phyloP scores from a whole-genome alignment of 2,888 invertebrate species.

The Yponomeuta cagnagella region DNA sequence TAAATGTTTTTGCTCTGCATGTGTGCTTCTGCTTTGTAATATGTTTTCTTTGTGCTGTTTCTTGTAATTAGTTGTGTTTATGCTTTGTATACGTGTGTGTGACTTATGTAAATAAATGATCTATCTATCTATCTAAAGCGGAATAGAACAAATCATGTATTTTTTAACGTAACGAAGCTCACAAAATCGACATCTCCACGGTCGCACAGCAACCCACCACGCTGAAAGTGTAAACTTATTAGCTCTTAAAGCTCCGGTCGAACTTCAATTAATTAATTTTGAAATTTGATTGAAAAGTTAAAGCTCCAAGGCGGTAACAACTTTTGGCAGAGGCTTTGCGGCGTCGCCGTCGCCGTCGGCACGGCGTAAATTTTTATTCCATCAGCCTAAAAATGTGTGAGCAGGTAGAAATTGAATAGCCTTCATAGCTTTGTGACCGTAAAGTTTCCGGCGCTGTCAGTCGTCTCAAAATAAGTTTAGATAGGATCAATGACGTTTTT shows the following conservation, averaged over 20 bases:
- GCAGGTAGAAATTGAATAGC: not conserved
- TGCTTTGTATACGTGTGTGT: too few species aligned
- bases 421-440: not conserved
- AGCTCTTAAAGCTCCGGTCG: constrained; percentile 21
- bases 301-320: constrained; percentile 36
- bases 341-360: not conserved
- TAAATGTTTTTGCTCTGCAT: too few species aligned
- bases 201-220: not conserved
- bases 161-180: too few species aligned
- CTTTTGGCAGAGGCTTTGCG: constrained; percentile 25
- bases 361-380: not conserved
- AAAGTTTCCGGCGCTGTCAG: not conserved
- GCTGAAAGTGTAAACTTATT: constrained; percentile 8
- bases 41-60: too few species aligned
- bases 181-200: too few species aligned
- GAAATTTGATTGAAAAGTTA: constrained; percentile 63
- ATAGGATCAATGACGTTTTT: not conserved
- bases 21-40: too few species aligned
- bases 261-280: constrained; percentile 53
- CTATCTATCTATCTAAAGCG: too few species aligned
- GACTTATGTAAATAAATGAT: too few species aligned
- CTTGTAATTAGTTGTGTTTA: too few species aligned
- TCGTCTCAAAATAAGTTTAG: not conserved
- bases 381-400: not conserved
- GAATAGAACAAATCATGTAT: too few species aligned